Percentiles rank a stretch among this genome's conserved stretches.
Conservation (phyloP, 2,113 vertebrate genomes). For the Arenaria interpres region DNA sequence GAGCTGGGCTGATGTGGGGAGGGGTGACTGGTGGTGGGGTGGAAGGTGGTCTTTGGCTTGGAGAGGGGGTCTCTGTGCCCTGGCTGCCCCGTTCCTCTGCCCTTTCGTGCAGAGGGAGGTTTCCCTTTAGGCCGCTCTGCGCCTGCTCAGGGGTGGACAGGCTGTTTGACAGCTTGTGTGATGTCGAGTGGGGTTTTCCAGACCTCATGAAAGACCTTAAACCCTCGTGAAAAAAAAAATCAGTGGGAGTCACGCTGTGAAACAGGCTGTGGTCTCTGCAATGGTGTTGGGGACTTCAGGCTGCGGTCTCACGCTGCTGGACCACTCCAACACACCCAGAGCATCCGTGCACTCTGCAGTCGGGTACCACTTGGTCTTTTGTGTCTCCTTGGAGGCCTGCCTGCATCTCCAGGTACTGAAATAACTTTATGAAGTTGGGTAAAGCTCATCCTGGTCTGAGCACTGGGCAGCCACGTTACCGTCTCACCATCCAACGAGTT, state of each 20-base stretch:
- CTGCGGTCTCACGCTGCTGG: accelerated
- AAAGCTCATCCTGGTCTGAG: not conserved
- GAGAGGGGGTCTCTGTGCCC: not conserved
- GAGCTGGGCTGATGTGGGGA: not conserved
- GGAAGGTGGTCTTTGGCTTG: not conserved
- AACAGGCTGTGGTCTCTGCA: not conserved
- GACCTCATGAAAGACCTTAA: not conserved
- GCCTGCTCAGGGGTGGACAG: not conserved
- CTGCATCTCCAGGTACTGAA: not conserved
- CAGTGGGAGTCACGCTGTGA: too few relatives aligned
- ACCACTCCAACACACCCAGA: accelerated
- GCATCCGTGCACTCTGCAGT: accelerated
- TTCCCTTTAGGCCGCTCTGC: accelerated
- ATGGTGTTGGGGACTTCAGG: accelerated
- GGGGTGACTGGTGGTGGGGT: not conserved
- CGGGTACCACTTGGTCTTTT: accelerated
- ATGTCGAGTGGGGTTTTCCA: not conserved
- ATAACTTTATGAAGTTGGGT: not conserved
- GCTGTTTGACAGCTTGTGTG: not conserved
- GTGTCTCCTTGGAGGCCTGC: accelerated
- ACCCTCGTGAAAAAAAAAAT: not conserved
- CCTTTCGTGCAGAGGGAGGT: not conserved
- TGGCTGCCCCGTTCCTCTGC: not conserved
- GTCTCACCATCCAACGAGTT: accelerated
- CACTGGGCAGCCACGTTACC: not conserved